Conservation (phyloP, 2,113 vertebrate species). For the Phocoena phocoena region DNA sequence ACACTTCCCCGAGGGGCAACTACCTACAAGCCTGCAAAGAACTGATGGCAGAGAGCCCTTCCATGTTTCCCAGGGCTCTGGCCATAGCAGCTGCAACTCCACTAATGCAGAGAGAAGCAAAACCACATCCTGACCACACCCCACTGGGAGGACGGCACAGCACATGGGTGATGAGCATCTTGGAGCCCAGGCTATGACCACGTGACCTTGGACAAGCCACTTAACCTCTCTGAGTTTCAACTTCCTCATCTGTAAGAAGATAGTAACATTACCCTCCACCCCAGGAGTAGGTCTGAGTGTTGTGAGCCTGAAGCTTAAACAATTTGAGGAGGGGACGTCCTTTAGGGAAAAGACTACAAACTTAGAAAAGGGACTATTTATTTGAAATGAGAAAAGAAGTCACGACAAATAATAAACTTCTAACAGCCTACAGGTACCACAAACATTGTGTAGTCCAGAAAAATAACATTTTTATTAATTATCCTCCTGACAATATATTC, state of each 20-base stretch:
- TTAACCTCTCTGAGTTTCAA: background rate
- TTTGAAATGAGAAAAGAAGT: conserved; percentile 13
- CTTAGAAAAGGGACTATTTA: background rate
- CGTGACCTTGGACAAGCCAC: background rate
- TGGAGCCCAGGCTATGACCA: background rate
- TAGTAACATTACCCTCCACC: background rate
- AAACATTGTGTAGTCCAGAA: background rate
- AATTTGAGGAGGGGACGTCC: background rate
- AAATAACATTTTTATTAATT: background rate
- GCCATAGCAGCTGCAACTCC: background rate
- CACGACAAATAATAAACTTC: background rate
- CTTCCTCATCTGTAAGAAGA: background rate
- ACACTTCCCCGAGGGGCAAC: rapidly evolving
- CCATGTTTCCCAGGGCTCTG: background rate
- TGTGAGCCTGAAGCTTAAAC: background rate
- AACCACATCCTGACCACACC: rapidly evolving
- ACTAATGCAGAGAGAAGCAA: background rate
- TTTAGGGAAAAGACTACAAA: background rate
- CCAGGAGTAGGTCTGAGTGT: background rate
- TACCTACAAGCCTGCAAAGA: no score
- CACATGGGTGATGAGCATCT: background rate
- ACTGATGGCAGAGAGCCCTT: background rate
- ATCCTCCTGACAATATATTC: background rate
- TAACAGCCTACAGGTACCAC: background rate
- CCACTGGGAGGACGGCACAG: background rate